phyloP scores from a whole-genome alignment of 1,140 invertebrate genomes.

The Scaptomyza pallida region DNA sequence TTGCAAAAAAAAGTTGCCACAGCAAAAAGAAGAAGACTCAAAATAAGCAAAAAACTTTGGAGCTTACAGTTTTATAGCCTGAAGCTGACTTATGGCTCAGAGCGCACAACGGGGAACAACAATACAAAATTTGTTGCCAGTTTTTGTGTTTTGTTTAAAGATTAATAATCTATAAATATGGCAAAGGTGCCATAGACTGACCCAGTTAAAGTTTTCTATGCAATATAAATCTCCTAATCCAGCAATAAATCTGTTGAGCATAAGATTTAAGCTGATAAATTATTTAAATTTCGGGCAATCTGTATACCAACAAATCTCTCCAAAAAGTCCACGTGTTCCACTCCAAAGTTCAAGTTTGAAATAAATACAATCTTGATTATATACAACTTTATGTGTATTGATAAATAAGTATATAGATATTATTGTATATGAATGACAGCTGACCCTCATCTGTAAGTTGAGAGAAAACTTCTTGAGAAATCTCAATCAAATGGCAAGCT shows the following conservation, averaged over 20 bases:
- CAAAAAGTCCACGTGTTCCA: no score
- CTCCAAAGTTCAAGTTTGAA: no score
- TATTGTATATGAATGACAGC: neutral
- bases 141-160: conserved; percentile 34
- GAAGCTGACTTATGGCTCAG: conserved; percentile 29
- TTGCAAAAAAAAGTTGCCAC: conserved; percentile 1
- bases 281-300: no score
- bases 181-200: conserved; percentile 50
- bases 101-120: conserved; percentile 1
- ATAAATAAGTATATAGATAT: neutral
- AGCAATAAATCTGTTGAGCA: conserved; percentile 9
- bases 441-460: neutral
- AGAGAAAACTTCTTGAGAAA: conserved; percentile 5
- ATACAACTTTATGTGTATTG: neutral
- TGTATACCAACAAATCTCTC: no score
- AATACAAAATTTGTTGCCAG: conserved; percentile 24
- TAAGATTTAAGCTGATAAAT: no score
- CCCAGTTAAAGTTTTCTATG: conserved; percentile 48
- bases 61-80: conserved; percentile 44
- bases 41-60: conserved; percentile 15
- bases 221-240: neutral
- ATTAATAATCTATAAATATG: conserved; percentile 32
- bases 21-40: neutral
- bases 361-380: neutral
- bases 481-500: conserved; percentile 9